Conservation (phyloP, 2,888 invertebrate genomes). For the Spisula subtruncata region DNA sequence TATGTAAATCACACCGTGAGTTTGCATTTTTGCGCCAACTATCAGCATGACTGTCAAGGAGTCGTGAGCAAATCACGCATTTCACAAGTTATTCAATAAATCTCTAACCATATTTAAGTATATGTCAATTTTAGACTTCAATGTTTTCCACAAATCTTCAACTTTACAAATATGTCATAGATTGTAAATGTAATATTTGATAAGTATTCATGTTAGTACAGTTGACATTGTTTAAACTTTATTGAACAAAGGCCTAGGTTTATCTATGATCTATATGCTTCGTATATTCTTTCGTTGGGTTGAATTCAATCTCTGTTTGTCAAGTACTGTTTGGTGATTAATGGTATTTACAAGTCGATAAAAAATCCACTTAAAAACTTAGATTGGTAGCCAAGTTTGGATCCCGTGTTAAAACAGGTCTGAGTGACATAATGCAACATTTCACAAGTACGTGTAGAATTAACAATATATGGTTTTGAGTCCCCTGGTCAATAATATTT, state of each 20-base stretch:
- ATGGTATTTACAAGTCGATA: slow-evolving; percentile 30
- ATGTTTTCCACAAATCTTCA: slow-evolving; percentile 41
- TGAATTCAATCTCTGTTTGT: slow-evolving; percentile 13
- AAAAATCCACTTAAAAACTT: slow-evolving; percentile 29
- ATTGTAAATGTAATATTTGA: slow-evolving; percentile 13
- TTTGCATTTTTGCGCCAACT: neutral
- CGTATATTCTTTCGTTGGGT: slow-evolving; percentile 34
- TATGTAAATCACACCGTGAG: neutral
- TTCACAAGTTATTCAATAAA: neutral
- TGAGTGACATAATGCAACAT: neutral
- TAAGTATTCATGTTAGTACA: slow-evolving; percentile 10
- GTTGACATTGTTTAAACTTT: slow-evolving; percentile 25
- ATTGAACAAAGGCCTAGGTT: slow-evolving; percentile 28
- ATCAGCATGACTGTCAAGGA: neutral
- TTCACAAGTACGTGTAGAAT: too few species aligned
- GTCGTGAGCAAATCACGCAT: neutral
- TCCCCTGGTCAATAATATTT: too few species aligned
- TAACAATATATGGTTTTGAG: too few species aligned
- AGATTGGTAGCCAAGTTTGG: neutral
- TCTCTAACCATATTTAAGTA: slow-evolving; percentile 14
- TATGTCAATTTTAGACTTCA: slow-evolving; percentile 9
- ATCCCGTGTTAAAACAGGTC: neutral
- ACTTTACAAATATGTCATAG: slow-evolving; percentile 29
- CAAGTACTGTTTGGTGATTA: slow-evolving; percentile 13
- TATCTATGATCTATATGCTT: slow-evolving; percentile 35